Percentiles rank a stretch among this genome's conserved stretches.
Conservation (phyloP, 2,797 vertebrate genomes). For the Harpagifer antarcticus region DNA sequence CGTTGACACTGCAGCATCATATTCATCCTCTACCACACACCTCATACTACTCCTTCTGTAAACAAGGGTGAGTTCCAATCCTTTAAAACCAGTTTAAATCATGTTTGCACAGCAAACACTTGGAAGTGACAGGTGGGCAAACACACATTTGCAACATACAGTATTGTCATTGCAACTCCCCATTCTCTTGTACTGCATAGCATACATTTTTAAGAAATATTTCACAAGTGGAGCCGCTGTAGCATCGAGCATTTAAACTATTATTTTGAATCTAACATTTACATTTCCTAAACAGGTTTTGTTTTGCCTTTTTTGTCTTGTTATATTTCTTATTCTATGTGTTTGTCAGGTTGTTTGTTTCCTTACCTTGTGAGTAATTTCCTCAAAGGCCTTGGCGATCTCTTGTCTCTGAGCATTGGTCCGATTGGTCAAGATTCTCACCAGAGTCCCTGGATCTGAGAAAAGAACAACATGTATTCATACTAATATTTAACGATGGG, state of each 20-base stretch:
- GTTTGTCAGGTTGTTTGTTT: background rate
- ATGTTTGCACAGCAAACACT: slow-evolving; percentile 68
- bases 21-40: background rate
- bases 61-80: slow-evolving; percentile 65
- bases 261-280: background rate
- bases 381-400: slow-evolving; percentile 64
- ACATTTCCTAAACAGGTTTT: no score
- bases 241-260: background rate
- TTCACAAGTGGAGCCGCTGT: background rate
- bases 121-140: slow-evolving; percentile 26
- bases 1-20: background rate
- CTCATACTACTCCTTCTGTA: slow-evolving; percentile 9
- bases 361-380: slow-evolving; percentile 65
- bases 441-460: slow-evolving; percentile 71
- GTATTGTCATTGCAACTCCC: background rate
- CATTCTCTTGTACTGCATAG: background rate
- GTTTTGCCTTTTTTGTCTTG: background rate
- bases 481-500: background rate
- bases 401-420: slow-evolving; percentile 78
- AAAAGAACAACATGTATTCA: background rate
- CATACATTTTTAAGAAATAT: background rate
- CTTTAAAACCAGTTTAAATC: slow-evolving; percentile 14
- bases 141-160: slow-evolving; percentile 7
- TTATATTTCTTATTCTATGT: background rate
- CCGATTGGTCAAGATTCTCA: slow-evolving; percentile 80